phyloP scores from a whole-genome alignment of 2,113 vertebrate species.

The Calypte anna region DNA sequence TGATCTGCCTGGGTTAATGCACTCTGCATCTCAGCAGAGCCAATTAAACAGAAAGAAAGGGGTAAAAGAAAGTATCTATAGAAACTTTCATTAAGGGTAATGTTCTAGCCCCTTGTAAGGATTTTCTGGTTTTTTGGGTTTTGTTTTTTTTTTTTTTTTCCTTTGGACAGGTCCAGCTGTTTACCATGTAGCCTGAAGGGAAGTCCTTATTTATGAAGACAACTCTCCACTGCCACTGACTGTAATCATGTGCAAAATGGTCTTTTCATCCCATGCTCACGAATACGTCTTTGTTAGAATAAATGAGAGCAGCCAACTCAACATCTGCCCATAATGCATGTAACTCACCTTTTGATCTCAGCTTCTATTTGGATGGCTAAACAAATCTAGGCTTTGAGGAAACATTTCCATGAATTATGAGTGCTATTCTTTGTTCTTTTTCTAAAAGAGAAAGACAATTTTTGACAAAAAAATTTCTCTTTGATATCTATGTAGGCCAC shows the following conservation, averaged over 20 bases:
- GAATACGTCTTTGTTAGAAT: conserved; percentile 21
- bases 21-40: not conserved
- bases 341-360: conserved; percentile 64
- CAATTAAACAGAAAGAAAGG: conserved; percentile 1
- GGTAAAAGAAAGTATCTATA: not conserved
- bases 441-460: not conserved
- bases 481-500: not conserved
- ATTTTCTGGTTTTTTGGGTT: not conserved
- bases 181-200: not conserved
- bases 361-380: not conserved
- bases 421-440: not conserved
- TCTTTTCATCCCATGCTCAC: conserved; percentile 41
- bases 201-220: conserved; percentile 16
- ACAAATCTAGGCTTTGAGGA: not conserved
- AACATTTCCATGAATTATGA: conserved; percentile 14
- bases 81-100: not conserved
- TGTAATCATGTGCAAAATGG: conserved; percentile 15
- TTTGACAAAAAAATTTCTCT: not conserved
- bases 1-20: not conserved
- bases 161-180: conserved; percentile 19
- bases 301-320: not conserved
- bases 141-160: not conserved
- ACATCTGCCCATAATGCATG: not conserved
- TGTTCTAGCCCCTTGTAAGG: not conserved
- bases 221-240: not conserved